A percentile compares a stretch with the other conserved stretches of the same genome.
Evolutionary conservation across 1,140 invertebrate species (phyloP).

Genomic region (Drosophila lacteicornis): DNA sequence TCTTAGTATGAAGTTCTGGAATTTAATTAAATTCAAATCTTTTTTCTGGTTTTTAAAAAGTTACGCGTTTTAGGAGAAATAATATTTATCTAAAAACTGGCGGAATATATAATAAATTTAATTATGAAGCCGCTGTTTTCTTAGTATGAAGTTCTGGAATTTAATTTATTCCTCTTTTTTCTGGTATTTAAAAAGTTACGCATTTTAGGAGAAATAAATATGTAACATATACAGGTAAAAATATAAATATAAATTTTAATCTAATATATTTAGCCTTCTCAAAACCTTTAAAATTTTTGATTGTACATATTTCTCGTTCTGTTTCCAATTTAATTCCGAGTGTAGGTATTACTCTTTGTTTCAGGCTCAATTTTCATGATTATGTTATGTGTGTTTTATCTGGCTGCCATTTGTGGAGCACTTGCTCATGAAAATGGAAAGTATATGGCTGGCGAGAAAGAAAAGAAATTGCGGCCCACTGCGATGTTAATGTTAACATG

Average conservation of each 20-base stretch:
- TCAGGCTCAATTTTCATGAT: slow-evolving; percentile 37
- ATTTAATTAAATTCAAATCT: no score
- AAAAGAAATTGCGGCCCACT: slow-evolving; percentile 73
- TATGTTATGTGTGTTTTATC: slow-evolving; percentile 59
- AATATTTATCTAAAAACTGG: no score
- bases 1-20: no score
- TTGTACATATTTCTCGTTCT: neutral
- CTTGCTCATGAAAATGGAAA: slow-evolving; percentile 78
- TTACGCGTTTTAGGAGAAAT: no score
- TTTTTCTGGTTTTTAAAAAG: neutral
- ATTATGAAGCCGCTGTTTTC: no score
- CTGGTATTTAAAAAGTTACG: no score
- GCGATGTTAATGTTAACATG: slow-evolving; percentile 68
- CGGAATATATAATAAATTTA: no score
- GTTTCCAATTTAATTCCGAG: slow-evolving; percentile 6
- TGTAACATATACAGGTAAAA: no score
- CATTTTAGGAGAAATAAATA: no score
- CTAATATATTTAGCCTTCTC: neutral
- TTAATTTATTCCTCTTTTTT: neutral
- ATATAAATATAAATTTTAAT: no score
- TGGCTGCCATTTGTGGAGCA: slow-evolving; percentile 60
- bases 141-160: no score
- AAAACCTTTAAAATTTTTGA: neutral
- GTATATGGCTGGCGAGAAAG: slow-evolving; percentile 62
- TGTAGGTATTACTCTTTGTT: slow-evolving; percentile 35